Evolutionary conservation across 2,888 invertebrate species (phyloP), one percentile per base, ranked within the genome.

Genomic region (Acanthosepion esculentum): DNA sequence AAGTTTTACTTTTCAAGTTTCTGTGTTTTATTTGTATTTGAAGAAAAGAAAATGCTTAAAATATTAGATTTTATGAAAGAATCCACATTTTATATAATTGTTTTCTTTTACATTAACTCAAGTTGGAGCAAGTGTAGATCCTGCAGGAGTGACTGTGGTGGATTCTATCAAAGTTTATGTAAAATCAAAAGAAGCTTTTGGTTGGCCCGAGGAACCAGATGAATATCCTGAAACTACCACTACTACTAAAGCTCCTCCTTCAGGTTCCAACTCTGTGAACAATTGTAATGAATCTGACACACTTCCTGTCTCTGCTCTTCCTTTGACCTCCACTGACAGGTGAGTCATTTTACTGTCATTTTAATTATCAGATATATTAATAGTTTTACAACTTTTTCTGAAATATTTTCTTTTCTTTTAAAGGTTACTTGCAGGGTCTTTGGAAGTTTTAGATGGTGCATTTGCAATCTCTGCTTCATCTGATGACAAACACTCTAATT

Each of bases 121-220:
- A 97, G 97, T 98, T 96, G 97, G 98, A 92, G 97, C 97, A 6
- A 97, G 97, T 95, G 96, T 96, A 92, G 98, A 98, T 95, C 98
- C 18, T 98, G 99, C 96, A 64, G 98, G 98, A 92, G 98, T 99
- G 12, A 99, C 98, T 0, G 98, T 99, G 98, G 98, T 99, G 0
- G 99, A 99, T 97, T 99, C 99, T 94, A 98, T 99, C 48, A 99
- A 99, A 98, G 98, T 99, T 48, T 99, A 99, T 97, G 99, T 99
- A 1, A 99, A 99, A 98, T 98, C 99, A 2, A 99, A 99, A 97
- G 99, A 99, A 97, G 98, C 98, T 0, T 99, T 99, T 97, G 99
- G 99, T 92, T 99, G 99, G 99, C 99, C 99, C 0, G 99, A 99
- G 97, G 99, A 99, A 96, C 98, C 98, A 20, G 99, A 99, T 96